Evolutionary conservation across 1,140 invertebrate genomes (phyloP).

Genomic region (Ephestia elutella): DNA sequence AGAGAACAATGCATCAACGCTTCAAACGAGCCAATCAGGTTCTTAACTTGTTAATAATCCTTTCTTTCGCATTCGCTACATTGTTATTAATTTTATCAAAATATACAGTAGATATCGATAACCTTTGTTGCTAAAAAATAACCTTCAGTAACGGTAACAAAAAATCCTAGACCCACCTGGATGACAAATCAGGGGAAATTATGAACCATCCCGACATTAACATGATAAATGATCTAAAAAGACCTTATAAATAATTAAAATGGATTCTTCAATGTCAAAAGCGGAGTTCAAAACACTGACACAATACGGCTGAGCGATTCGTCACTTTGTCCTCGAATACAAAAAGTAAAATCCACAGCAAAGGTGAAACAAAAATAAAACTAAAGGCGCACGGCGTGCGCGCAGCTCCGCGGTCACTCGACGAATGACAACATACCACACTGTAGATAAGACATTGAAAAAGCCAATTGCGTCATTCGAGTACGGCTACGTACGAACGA

Average conservation of each 20-base stretch:
- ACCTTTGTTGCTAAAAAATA: not conserved
- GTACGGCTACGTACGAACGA: slow-evolving; percentile 67
- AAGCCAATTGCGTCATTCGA: slow-evolving; percentile 70
- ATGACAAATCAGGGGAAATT: slow-evolving; percentile 57
- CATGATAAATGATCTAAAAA: slow-evolving; percentile 38
- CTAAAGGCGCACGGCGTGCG: slow-evolving; percentile 39
- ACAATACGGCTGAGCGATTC: slow-evolving; percentile 55
- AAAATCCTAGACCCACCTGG: slow-evolving; percentile 51
- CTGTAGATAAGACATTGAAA: slow-evolving; percentile 73
- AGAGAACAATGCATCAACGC: slow-evolving; percentile 39
- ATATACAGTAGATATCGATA: not conserved
- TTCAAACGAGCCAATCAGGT: slow-evolving; percentile 37
- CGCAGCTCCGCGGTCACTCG: slow-evolving; percentile 57
- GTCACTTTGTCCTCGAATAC: slow-evolving; percentile 62
- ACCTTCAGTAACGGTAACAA: slow-evolving; percentile 15
- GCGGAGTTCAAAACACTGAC: slow-evolving; percentile 61
- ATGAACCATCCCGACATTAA: slow-evolving; percentile 68
- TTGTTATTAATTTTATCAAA: not conserved
- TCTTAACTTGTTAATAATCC: slow-evolving; percentile 36
- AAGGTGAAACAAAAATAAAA: slow-evolving; percentile 59
- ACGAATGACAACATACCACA: slow-evolving; percentile 67
- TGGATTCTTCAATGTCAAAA: slow-evolving; percentile 47
- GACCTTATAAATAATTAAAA: slow-evolving; percentile 36
- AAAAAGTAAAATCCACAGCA: slow-evolving; percentile 50
- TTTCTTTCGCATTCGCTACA: not conserved